Evolutionary conservation across 2,113 vertebrate genomes (phyloP).

Genomic region (Xiphophorus hellerii): DNA sequence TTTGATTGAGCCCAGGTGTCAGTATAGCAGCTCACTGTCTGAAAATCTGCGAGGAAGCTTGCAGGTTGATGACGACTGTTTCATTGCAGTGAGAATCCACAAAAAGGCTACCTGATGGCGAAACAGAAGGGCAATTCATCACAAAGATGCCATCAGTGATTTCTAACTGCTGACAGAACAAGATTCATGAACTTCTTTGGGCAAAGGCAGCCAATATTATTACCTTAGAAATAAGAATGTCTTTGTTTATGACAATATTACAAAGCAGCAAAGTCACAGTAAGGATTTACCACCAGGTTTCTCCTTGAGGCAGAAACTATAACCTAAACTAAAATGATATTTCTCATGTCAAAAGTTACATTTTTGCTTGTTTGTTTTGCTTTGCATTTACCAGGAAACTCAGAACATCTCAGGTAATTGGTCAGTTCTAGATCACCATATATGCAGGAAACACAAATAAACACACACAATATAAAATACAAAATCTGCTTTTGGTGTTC

Average conservation of each 20-base stretch:
- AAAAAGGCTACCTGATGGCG: neutral
- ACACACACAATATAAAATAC: too few relatives aligned
- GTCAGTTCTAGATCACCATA: too few relatives aligned
- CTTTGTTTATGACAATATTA: too few relatives aligned
- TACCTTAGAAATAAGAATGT: too few relatives aligned
- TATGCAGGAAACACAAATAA: too few relatives aligned
- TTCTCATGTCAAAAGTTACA: neutral
- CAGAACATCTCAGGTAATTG: neutral
- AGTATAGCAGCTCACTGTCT: neutral
- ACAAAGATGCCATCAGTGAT: neutral
- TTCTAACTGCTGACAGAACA: neutral
- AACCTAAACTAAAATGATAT: neutral
- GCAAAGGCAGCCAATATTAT: neutral
- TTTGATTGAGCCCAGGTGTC: neutral
- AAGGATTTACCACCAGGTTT: neutral
- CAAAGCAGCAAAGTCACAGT: neutral
- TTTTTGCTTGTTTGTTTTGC: neutral
- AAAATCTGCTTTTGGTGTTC: conserved; percentile 17
- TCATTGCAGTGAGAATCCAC: neutral
- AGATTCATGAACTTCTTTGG: neutral
- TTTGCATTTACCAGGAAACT: neutral
- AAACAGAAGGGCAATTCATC: neutral
- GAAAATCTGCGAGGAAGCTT: neutral
- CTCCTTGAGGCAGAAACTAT: neutral
- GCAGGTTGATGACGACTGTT: neutral